Evolutionary conservation across 1,140 invertebrate species (phyloP).

Genomic region (Cepaea nemoralis): DNA sequence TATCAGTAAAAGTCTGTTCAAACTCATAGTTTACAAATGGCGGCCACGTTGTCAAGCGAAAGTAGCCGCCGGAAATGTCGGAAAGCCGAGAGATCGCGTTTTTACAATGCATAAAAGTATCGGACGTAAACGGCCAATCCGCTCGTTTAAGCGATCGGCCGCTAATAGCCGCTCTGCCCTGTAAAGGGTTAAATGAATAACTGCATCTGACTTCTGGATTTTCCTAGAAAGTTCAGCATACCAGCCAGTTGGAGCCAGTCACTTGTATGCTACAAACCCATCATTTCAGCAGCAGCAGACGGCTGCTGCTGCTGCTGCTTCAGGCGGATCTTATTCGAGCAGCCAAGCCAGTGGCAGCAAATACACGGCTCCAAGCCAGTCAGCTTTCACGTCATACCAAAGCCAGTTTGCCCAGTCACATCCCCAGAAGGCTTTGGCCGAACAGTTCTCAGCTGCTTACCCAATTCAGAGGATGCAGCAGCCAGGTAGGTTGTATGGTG

Average conservation of each 20-base stretch:
- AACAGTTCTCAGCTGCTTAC: constrained; percentile 52
- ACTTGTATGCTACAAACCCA: constrained; percentile 20
- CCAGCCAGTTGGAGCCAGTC: constrained; percentile 5
- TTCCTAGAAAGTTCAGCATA: constrained; percentile 27
- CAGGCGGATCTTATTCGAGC: constrained; percentile 47
- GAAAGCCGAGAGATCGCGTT: too few species aligned
- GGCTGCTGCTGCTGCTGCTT: constrained; percentile 48
- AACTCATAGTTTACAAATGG: too few species aligned
- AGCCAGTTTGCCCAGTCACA: constrained; percentile 63
- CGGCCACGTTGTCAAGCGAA: too few species aligned
- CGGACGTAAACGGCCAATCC: too few species aligned
- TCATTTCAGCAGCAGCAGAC: constrained; percentile 24
- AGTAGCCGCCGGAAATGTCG: too few species aligned
- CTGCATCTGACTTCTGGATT: too few species aligned
- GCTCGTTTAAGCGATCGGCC: too few species aligned
- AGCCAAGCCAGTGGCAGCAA: constrained; percentile 60
- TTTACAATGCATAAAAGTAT: too few species aligned
- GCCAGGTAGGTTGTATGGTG: too few species aligned
- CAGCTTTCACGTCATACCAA: constrained; percentile 66
- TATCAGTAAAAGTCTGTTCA: too few species aligned
- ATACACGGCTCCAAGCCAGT: constrained; percentile 56
- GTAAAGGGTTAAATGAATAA: too few species aligned
- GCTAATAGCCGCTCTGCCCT: too few species aligned
- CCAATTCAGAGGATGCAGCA: constrained; percentile 63
- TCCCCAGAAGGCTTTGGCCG: constrained; percentile 53